Evolutionary conservation across 2,888 invertebrate species (phyloP), one percentile per base, ranked within the genome.

Genomic region (Drosophila stalkeri): DNA sequence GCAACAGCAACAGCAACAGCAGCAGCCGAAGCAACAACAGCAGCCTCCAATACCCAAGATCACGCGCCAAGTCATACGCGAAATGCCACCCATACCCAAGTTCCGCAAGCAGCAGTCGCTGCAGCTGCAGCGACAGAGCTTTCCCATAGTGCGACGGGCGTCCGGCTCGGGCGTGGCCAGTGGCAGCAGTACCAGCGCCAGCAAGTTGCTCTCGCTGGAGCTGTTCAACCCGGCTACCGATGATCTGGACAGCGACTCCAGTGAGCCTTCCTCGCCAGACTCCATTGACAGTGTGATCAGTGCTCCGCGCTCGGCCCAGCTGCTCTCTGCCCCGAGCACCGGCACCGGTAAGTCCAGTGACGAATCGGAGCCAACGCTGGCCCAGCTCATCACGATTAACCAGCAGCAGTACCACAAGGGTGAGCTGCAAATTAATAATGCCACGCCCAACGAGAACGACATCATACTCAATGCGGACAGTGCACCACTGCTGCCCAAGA

Each of bases 161-260:
- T 95, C 95, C 0, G 91, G 87, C 2, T 89, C 91, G 0, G 88
- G 75, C 1, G 47, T 62, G 27, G 72, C 73, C 31, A 61, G 75
- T 8, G 94, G 94, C 6, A 95, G 96, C 74, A 94, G 41, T 20
- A 51, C 35, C 51, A 69, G 95, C 1, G 94, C 95, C 27, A 95
- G 95, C 0, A 96, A 96, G 75, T 93, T 97, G 18, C 94, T 97
- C 90, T 96, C 97, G 1, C 92, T 97, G 65, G 98, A 98, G 90
- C 94, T 98, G 5, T 98, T 97, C 90, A 98, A 98, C 93, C 98
- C 98, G 2, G 98, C 97, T 90, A 97, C 96, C 8, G 98, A 98
- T 91, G 98, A 98, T 88, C 94, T 97, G 92, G 98, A 98, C 91
- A 97, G 97, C 88, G 98, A 98, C 91, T 97, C 97, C 0, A 97